Conservation (phyloP, 2,113 vertebrate genomes). For the Desmodus rotundus region DNA sequence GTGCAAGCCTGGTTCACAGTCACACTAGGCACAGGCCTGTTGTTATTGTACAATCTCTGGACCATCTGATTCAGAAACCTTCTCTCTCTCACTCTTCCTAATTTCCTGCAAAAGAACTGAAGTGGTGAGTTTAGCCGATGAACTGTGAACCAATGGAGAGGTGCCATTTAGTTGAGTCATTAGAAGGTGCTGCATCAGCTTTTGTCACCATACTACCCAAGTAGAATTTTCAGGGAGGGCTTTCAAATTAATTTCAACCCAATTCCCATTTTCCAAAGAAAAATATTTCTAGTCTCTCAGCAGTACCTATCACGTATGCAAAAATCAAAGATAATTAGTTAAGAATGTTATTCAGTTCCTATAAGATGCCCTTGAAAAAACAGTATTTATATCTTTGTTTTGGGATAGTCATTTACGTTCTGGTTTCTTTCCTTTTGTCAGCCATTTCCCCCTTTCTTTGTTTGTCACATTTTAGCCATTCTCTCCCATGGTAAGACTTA, state of each 20-base stretch:
- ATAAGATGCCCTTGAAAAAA: neutral
- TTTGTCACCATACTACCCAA: neutral
- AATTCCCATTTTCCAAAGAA: neutral
- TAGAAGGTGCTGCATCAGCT: neutral
- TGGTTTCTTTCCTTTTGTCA: neutral
- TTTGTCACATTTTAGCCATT: neutral
- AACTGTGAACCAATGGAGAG: neutral
- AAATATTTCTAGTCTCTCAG: neutral
- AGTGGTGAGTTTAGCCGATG: neutral
- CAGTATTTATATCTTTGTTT: neutral
- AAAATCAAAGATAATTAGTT: neutral
- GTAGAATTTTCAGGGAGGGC: neutral
- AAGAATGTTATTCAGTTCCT: neutral
- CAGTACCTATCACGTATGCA: neutral
- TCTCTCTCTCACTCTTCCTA: neutral
- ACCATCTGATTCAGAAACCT: neutral
- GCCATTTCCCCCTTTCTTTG: neutral
- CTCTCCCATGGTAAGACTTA: neutral
- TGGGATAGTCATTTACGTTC: neutral
- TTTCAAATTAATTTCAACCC: neutral
- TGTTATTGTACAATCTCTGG: neutral
- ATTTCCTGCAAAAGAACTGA: neutral
- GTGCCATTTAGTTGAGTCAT: neutral
- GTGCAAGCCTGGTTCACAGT: neutral
- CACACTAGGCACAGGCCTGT: neutral